A percentile compares a stretch with the other conserved stretches of the same genome.
Evolutionary conservation across 1,140 invertebrate species (phyloP).

Genomic region (Dendrolimus kikuchii): DNA sequence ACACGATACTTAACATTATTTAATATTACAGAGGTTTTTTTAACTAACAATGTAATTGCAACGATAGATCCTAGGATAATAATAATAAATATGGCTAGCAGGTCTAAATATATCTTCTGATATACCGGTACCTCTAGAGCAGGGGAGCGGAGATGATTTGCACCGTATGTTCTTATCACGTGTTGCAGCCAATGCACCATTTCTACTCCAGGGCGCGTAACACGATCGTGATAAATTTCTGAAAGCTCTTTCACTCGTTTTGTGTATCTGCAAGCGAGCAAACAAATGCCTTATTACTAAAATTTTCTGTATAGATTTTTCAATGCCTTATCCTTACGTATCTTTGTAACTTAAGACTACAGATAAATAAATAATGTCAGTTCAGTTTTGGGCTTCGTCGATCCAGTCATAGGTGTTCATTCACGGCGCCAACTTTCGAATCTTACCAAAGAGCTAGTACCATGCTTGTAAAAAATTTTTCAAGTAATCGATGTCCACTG

Average conservation of each 20-base stretch:
- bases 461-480: no score
- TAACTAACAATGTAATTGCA: no score
- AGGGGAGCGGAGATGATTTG: constrained; percentile 58
- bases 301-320: neutral
- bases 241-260: constrained; percentile 1
- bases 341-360: no score
- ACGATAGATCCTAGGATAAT: neutral
- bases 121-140: constrained; percentile 47
- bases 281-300: neutral
- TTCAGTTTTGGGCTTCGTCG: no score
- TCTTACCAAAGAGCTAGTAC: no score
- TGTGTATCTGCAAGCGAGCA: constrained; percentile 4
- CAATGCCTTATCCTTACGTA: neutral
- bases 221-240: constrained; percentile 4
- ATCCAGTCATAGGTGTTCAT: no score
- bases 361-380: no score
- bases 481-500: no score
- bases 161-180: constrained; percentile 43
- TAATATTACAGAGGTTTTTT: no score
- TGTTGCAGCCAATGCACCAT: constrained; percentile 35
- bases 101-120: constrained; percentile 1
- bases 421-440: no score
- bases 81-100: neutral
- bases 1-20: no score
- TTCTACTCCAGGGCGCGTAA: constrained; percentile 17